A percentile compares a stretch with the other conserved stretches of the same genome.
Conservation (phyloP, 1,140 invertebrate genomes). For the Drosophila sp. region DNA sequence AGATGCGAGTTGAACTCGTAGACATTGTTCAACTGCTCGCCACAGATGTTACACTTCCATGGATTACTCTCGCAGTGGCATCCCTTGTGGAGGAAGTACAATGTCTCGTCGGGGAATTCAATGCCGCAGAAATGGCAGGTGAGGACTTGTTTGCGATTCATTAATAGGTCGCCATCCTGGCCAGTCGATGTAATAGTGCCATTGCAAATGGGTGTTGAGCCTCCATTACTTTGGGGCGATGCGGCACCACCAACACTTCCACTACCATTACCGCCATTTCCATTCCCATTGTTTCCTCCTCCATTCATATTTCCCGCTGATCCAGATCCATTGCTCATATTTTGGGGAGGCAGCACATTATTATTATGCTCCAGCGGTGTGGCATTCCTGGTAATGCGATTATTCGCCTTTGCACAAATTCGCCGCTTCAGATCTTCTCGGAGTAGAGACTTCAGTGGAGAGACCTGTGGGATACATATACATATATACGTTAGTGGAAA, state of each 20-base stretch:
- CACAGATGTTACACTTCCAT: slow-evolving; percentile 99
- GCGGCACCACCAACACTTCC: slow-evolving; percentile 28
- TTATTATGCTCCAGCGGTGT: slow-evolving; percentile 75
- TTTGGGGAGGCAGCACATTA: slow-evolving; percentile 52
- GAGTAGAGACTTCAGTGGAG: slow-evolving; percentile 91
- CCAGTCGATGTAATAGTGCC: slow-evolving; percentile 88
- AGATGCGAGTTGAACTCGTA: slow-evolving; percentile 99
- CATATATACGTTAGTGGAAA: too few species aligned
- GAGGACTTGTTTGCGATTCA: slow-evolving; percentile 84
- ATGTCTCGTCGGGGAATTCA: slow-evolving; percentile 96
- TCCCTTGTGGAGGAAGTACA: slow-evolving; percentile 98
- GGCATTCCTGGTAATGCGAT: slow-evolving; percentile 83
- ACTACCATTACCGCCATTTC: slow-evolving; percentile 40
- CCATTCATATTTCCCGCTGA: slow-evolving; percentile 18
- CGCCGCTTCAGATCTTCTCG: slow-evolving; percentile 91
- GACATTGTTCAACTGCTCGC: slow-evolving; percentile 95
- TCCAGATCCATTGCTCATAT: slow-evolving; percentile 48
- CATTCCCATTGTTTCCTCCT: slow-evolving; percentile 30
- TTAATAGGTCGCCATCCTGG: slow-evolving; percentile 83
- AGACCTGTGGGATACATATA: slow-evolving; percentile 85
- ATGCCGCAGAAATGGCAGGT: slow-evolving; percentile 96
- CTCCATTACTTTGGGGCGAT: slow-evolving; percentile 36
- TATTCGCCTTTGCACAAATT: slow-evolving; percentile 86
- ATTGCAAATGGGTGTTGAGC: slow-evolving; percentile 84
- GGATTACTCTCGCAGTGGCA: slow-evolving; percentile 98